These are phyloP conservation scores for Eristalis tenax DNA, from an alignment of 2,888 invertebrate genomes.

Conservation along the genomic window DNA sequence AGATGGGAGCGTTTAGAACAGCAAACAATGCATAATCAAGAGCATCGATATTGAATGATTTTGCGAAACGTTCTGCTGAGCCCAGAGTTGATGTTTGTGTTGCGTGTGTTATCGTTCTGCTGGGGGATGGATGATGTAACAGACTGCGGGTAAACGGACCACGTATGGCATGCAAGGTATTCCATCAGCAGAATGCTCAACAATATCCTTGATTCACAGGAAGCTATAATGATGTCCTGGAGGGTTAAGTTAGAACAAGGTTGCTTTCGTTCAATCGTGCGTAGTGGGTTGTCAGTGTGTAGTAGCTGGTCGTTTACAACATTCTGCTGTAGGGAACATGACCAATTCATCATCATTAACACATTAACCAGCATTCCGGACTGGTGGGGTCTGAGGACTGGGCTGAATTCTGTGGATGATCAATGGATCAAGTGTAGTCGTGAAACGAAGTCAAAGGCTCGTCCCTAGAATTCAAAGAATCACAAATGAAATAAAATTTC, in stretches of 20 bases:
- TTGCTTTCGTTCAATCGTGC: neutral
- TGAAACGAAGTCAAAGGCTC: too few species aligned
- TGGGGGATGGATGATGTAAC: neutral
- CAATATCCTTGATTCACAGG: neutral
- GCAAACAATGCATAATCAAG: conserved; percentile 1
- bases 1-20: neutral
- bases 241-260: neutral
- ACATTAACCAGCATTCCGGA: too few species aligned
- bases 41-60: neutral
- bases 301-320: neutral
- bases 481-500: too few species aligned
- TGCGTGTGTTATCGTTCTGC: neutral
- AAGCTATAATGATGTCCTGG: neutral
- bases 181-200: neutral
- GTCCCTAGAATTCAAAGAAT: too few species aligned
- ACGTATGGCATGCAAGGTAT: neutral
- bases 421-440: too few species aligned
- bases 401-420: too few species aligned
- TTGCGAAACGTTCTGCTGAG: neutral
- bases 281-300: neutral
- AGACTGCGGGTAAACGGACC: neutral
- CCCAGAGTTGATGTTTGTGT: neutral
- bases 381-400: too few species aligned
- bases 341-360: too few species aligned
- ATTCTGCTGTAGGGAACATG: too few species aligned